These are phyloP conservation scores for Formica aserva DNA, from an alignment of 2,888 invertebrate genomes.

Conservation along the genomic window DNA sequence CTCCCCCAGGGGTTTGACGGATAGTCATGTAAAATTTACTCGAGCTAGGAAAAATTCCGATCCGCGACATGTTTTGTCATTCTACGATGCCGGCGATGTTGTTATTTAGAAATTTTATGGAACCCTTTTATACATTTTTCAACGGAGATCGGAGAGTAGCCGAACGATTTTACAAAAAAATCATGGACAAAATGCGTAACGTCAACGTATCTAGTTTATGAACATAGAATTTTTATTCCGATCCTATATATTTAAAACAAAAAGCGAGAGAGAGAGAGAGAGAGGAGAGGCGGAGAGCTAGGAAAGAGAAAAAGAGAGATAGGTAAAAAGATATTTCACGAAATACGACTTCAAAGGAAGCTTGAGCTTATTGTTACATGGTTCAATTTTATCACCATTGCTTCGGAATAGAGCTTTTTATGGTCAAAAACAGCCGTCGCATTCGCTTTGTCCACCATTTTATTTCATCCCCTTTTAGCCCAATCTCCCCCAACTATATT, in stretches of 20 bases:
- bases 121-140: constrained; percentile 12
- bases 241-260: background rate
- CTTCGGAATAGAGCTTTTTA: constrained; percentile 15
- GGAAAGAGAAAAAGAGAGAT: too few species aligned
- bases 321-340: background rate
- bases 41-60: constrained; percentile 36
- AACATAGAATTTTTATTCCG: background rate
- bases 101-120: constrained; percentile 48
- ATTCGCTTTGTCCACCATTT: constrained; percentile 80
- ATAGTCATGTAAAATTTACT: constrained; percentile 45
- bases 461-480: constrained; percentile 74
- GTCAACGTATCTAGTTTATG: background rate
- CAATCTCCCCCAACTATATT: constrained; percentile 75
- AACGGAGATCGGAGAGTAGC: background rate
- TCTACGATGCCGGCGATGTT: constrained; percentile 25
- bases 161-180: constrained; percentile 16
- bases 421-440: constrained; percentile 10
- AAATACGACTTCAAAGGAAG: background rate
- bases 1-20: background rate
- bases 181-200: constrained; percentile 6
- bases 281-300: background rate
- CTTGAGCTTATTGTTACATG: background rate
- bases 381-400: background rate
- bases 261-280: background rate
- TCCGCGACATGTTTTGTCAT: constrained; percentile 43